These are phyloP conservation scores for Dipodomys spectabilis DNA, from an alignment of 2,113 vertebrate species.

Conservation along the genomic window DNA sequence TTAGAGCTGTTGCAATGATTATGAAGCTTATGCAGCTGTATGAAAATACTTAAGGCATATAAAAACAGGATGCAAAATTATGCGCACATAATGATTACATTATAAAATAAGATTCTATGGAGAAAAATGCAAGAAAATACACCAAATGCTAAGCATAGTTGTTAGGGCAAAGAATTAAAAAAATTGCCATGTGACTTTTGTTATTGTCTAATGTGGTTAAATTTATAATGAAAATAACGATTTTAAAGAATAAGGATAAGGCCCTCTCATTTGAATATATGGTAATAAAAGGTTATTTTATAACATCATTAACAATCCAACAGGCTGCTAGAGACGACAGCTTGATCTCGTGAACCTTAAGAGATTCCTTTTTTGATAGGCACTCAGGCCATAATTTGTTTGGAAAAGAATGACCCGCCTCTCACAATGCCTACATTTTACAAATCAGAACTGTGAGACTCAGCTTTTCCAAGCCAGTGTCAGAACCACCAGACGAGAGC, in stretches of 20 bases:
- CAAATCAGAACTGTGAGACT: not conserved
- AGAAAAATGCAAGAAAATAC: not conserved
- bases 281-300: not conserved
- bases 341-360: not conserved
- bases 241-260: not conserved
- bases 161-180: not conserved
- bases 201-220: not conserved
- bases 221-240: constrained; percentile 21
- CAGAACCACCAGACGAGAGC: not conserved
- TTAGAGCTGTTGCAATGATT: constrained; percentile 14
- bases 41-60: not conserved
- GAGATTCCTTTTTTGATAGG: not conserved
- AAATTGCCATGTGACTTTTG: not conserved
- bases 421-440: not conserved
- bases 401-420: not conserved
- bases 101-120: constrained; percentile 5
- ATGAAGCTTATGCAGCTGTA: constrained; percentile 20
- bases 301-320: not conserved
- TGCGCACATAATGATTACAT: not conserved
- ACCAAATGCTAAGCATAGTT: not conserved
- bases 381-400: not conserved
- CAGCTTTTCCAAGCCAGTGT: not conserved
- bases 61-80: not conserved
- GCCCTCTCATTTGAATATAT: not conserved
- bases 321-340: not conserved